These are phyloP conservation scores for Drosophila tripunctata DNA, from an alignment of 2,888 invertebrate genomes.

Conservation along the genomic window DNA sequence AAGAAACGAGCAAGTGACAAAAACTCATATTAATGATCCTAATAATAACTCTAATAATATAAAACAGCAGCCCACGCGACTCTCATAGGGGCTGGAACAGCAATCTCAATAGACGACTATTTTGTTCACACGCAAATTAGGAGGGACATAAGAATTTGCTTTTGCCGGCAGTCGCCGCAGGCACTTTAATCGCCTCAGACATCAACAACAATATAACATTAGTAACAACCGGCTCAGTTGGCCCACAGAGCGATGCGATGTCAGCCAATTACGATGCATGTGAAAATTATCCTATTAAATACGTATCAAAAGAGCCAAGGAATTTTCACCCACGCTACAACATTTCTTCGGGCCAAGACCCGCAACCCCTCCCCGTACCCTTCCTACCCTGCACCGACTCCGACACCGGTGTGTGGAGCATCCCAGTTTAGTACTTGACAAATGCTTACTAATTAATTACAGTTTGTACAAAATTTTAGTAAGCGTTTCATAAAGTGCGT, in stretches of 20 bases:
- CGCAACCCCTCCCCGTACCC: not conserved
- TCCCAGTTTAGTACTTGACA: slow-evolving; percentile 83
- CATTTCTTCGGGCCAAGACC: not conserved
- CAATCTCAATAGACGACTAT: slow-evolving; percentile 24
- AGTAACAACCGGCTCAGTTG: slow-evolving; percentile 20
- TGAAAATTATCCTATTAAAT: slow-evolving; percentile 82
- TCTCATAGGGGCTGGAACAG: slow-evolving; percentile 10
- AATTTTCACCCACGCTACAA: slow-evolving; percentile 34
- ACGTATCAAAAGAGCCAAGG: slow-evolving; percentile 61
- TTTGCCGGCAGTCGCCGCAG: slow-evolving; percentile 47
- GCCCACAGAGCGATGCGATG: slow-evolving; percentile 33
- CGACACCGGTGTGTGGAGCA: not conserved
- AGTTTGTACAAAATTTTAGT: slow-evolving; percentile 84
- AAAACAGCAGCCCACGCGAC: slow-evolving; percentile 73
- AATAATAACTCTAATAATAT: slow-evolving; percentile 77
- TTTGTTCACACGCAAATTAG: slow-evolving; percentile 81
- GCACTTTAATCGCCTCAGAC: slow-evolving; percentile 64
- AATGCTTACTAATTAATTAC: slow-evolving; percentile 85
- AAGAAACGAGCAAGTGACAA: slow-evolving; percentile 67
- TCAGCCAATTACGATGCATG: slow-evolving; percentile 77
- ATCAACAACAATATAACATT: slow-evolving; percentile 31
- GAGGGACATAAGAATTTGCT: slow-evolving; percentile 77
- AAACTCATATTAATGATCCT: slow-evolving; percentile 74
- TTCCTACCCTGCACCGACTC: fast-evolving
- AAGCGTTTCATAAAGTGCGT: slow-evolving; percentile 81